A percentile compares a stretch with the other conserved stretches of the same genome.
Conservation (phyloP, 2,113 vertebrate species). For the Oenanthe melanoleuca region DNA sequence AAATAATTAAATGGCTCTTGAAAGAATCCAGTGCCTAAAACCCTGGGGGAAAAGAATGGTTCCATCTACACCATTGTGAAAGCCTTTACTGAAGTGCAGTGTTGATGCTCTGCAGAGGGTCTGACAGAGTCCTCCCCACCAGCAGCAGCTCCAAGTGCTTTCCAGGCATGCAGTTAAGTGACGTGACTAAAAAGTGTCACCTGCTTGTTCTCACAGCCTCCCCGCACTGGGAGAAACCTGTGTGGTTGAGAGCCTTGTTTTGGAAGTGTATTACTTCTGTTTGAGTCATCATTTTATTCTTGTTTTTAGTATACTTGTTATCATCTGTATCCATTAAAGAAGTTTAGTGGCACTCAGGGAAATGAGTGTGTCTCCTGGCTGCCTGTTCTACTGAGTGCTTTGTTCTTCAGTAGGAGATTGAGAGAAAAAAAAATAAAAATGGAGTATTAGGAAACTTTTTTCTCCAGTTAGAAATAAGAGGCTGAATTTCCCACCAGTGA, state of each 20-base stretch:
- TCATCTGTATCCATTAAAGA: not conserved
- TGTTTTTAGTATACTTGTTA: conserved; percentile 29
- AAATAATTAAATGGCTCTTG: conserved; percentile 55
- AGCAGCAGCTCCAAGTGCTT: not conserved
- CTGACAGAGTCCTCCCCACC: not conserved
- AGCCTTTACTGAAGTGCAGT: not conserved
- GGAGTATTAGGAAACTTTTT: not conserved
- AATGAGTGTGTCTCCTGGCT: not conserved
- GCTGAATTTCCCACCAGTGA: not conserved
- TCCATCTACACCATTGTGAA: not conserved
- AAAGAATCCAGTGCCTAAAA: conserved; percentile 26
- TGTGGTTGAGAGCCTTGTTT: not conserved
- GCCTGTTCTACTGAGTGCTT: not conserved
- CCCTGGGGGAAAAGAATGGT: not conserved
- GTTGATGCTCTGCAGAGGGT: not conserved
- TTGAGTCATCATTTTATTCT: conserved; percentile 9
- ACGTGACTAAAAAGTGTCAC: not conserved
- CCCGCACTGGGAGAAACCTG: not conserved
- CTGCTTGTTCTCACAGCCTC: not conserved
- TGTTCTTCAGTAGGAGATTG: not conserved
- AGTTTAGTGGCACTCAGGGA: not conserved
- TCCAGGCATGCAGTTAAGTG: not conserved
- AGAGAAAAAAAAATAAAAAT: not conserved
- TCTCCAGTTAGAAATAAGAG: not conserved
- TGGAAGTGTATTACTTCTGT: conserved; percentile 14